Evolutionary conservation across 2,888 invertebrate genomes (phyloP), one percentile per base, ranked within the genome.

Genomic region (Empis stercorea): DNA sequence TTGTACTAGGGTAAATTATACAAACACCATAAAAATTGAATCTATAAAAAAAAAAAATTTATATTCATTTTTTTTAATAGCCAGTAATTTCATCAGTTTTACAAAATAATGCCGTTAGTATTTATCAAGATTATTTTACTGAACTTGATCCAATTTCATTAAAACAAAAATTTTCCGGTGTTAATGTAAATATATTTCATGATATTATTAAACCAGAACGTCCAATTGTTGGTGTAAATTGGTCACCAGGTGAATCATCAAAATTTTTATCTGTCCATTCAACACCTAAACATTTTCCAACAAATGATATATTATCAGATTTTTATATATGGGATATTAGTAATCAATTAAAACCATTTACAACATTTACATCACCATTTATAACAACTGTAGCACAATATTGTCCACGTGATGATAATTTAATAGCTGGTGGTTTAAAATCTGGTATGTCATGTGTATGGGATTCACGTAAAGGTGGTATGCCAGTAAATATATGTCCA

Each of bases 381-480:
- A 77, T 85, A 1, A 71, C 86, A 15, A 77, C 84, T 14, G 83
- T 84, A 57, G 71, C 91, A 43, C 86, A 83, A 62, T 93, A 87
- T 65, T 91, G 93, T 68, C 86, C 87, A 13, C 85, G 88, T 59
- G 92, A 94, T 68, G 78, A 79, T 38, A 76, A 80, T 58, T 75
- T 76, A 51, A 70, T 87, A 48, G 79, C 81, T 10, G 84, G 84
- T 36, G 87, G 87, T 23, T 75, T 84, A 59, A 68, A 75, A 56
- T 79, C 79, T 57, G 87, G 87, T 4, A 81, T 80, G 71, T 80
- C 84, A 0, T 84, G 81, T 3, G 76, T 79, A 57, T 92, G 89
- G 88, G 88, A 91, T 60, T 76, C 79, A 43, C 75, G 93, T 16
- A 80, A 81, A 61, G 85, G 88, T 1, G 77, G 80, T 1, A 79